These are phyloP conservation scores for Cotesia congregata DNA, from an alignment of 2,888 invertebrate genomes.

Conservation along the genomic window DNA sequence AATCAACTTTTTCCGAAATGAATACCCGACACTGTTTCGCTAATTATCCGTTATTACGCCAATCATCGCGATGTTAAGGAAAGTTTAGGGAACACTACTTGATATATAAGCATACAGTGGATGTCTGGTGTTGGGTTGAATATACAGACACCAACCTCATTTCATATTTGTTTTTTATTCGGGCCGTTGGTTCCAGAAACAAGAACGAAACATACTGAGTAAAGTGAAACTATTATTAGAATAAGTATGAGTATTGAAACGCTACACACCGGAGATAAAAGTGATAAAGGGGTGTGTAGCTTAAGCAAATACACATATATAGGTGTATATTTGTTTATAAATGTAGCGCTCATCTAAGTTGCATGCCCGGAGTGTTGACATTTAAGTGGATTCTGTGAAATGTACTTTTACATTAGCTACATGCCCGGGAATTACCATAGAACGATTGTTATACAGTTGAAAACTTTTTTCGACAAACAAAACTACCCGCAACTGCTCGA, in stretches of 20 bases:
- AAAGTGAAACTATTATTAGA: too few species aligned
- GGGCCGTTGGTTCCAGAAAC: too few species aligned
- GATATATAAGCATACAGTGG: too few species aligned
- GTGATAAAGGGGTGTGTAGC: neutral
- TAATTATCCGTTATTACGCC: too few species aligned
- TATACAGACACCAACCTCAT: too few species aligned
- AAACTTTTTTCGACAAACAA: constrained; percentile 40
- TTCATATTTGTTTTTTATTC: too few species aligned
- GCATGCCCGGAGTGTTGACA: constrained; percentile 23
- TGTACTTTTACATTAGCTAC: constrained; percentile 46
- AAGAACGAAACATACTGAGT: too few species aligned
- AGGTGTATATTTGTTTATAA: neutral
- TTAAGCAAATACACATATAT: neutral
- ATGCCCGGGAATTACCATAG: constrained; percentile 29
- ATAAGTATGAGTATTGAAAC: neutral
- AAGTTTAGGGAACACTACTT: too few species aligned
- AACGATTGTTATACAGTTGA: constrained; percentile 38
- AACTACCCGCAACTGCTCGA: constrained; percentile 32
- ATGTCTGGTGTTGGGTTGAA: too few species aligned
- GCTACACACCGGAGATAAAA: neutral
- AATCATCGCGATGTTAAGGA: too few species aligned
- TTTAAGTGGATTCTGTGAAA: constrained; percentile 46
- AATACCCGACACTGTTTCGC: too few species aligned
- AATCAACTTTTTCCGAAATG: too few species aligned
- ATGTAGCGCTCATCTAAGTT: constrained; percentile 5